Evolutionary conservation across 2,888 invertebrate genomes (phyloP).

Genomic region (Chloroclystis v-ata): DNA sequence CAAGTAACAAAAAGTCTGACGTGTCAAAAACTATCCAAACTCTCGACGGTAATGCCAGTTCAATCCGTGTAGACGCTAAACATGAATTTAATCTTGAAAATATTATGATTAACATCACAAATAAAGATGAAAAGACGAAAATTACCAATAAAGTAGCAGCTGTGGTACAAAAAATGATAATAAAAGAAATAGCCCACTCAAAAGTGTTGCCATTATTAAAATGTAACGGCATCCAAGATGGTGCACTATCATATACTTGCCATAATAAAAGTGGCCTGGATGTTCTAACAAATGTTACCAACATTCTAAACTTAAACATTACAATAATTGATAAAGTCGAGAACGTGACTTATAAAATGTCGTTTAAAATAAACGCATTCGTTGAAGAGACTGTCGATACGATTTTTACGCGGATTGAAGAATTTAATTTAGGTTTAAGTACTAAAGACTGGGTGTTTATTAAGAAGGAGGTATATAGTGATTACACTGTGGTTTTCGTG

Average conservation of each 20-base stretch:
- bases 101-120: too few relatives aligned
- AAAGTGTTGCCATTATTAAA: conserved; percentile 41
- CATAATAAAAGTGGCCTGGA: conserved; percentile 35
- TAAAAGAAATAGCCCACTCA: conserved; percentile 30
- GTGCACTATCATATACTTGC: conserved; percentile 47
- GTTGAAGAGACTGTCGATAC: conserved; percentile 30
- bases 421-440: conserved; percentile 41
- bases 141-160: conserved; percentile 14
- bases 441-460: conserved; percentile 41
- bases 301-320: conserved; percentile 7
- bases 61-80: too few relatives aligned
- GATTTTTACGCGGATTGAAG: conserved; percentile 40
- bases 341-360: conserved; percentile 27
- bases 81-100: too few relatives aligned
- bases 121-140: too few relatives aligned
- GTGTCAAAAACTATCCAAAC: too few relatives aligned
- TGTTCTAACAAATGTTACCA: conserved; percentile 12
- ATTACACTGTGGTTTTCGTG: conserved; percentile 30
- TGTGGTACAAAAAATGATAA: conserved; percentile 33
- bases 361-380: conserved; percentile 37
- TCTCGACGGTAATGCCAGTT: too few relatives aligned
- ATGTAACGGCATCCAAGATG: conserved; percentile 49
- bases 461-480: conserved; percentile 18
- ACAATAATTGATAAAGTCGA: neutral
- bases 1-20: too few relatives aligned